phyloP scores from a whole-genome alignment of 2,797 vertebrate species.

The Sebastes dallii region DNA sequence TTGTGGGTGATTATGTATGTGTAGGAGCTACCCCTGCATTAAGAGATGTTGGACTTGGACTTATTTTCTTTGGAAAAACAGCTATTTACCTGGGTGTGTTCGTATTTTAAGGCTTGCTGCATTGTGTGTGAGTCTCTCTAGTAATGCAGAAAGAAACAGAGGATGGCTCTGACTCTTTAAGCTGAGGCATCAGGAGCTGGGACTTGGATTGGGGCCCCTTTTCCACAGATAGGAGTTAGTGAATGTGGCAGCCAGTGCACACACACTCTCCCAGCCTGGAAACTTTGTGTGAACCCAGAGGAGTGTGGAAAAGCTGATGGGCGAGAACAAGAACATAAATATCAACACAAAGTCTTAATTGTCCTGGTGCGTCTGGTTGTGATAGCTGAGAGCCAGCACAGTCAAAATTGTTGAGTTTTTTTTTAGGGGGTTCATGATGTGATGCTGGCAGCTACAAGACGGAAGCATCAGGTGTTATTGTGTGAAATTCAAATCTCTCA shows the following conservation, averaged over 20 bases:
- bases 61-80: constrained; percentile 49
- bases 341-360: constrained; percentile 18
- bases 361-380: constrained; percentile 7
- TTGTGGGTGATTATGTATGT: constrained; percentile 11
- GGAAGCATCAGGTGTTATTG: constrained; percentile 67
- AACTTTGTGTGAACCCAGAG: constrained; percentile 59
- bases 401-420: constrained; percentile 18
- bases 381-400: neutral
- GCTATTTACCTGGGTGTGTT: constrained; percentile 70
- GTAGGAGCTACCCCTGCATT: constrained; percentile 50
- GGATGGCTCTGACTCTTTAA: constrained; percentile 42
- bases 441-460: constrained; percentile 35
- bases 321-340: constrained; percentile 39
- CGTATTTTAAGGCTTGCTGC: constrained; percentile 40
- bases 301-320: constrained; percentile 45
- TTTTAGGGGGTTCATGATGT: constrained; percentile 12
- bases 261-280: constrained; percentile 31
- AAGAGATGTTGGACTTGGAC: constrained; percentile 45
- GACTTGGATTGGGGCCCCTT: constrained; percentile 33
- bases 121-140: constrained; percentile 18
- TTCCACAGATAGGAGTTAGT: constrained; percentile 46
- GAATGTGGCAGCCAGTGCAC: constrained; percentile 56
- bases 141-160: constrained; percentile 5
- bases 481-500: constrained; percentile 59
- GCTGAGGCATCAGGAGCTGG: constrained; percentile 16